Percentiles rank a stretch among this genome's conserved stretches.
phyloP scores from a whole-genome alignment of 2,888 invertebrate genomes.

The Philopedon plagiatum region DNA sequence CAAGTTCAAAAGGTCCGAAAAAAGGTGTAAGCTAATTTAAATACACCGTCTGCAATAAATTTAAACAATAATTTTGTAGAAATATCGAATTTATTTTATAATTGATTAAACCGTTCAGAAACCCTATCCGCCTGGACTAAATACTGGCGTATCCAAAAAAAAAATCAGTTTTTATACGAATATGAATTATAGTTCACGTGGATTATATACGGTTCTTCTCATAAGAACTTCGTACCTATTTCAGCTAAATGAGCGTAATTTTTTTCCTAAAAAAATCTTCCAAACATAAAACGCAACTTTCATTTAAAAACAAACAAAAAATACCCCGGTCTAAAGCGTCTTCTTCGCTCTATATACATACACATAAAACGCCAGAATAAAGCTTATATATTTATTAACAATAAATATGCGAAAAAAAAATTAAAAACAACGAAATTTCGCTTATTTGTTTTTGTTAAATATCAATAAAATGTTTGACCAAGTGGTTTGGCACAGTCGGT shows the following conservation, averaged over 20 bases:
- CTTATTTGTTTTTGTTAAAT: background rate
- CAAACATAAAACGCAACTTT: background rate
- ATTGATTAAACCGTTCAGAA: no score
- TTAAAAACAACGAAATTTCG: constrained; percentile 4
- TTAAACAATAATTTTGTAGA: no score
- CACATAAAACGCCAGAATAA: constrained; percentile 13
- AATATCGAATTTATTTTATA: no score
- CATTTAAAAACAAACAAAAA: background rate
- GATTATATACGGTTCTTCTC: no score
- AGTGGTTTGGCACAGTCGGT: constrained; percentile 31
- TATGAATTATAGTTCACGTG: no score
- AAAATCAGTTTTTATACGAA: no score
- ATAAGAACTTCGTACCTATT: no score
- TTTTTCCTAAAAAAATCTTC: background rate
- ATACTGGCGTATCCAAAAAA: no score
- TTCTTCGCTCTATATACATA: constrained; percentile 1
- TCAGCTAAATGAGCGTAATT: background rate
- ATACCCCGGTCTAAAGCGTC: constrained; percentile 30
- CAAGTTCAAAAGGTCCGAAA: no score
- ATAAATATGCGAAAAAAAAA: constrained; percentile 14
- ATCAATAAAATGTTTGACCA: constrained; percentile 22
- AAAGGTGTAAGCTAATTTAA: no score
- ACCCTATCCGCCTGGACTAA: no score
- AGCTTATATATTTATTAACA: constrained; percentile 19
- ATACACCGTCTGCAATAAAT: no score